Conservation (phyloP, 1,140 invertebrate genomes). For the Dreissena rostriformis region DNA sequence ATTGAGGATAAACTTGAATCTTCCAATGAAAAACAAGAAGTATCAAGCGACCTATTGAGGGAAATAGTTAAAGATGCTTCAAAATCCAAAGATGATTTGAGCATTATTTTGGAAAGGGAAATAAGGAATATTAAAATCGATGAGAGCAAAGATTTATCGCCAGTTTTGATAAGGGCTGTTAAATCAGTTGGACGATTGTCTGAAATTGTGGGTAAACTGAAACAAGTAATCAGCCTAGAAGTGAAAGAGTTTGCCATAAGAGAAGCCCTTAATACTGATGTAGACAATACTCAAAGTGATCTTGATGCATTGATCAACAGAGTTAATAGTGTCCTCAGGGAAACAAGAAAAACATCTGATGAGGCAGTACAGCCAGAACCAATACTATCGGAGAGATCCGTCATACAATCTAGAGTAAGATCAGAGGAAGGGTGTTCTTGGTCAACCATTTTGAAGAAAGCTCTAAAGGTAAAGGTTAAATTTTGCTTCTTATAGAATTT, state of each 20-base stretch:
- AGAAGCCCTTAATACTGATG: background rate
- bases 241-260: background rate
- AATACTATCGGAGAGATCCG: too few species aligned
- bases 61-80: background rate
- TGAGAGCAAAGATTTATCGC: background rate
- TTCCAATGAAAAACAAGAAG: background rate
- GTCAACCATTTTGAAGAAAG: too few species aligned
- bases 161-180: slow-evolving; percentile 9
- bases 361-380: too few species aligned
- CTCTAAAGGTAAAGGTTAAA: too few species aligned
- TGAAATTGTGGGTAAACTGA: slow-evolving; percentile 3
- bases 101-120: slow-evolving; percentile 6
- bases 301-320: too few species aligned
- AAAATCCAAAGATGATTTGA: background rate
- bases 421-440: too few species aligned
- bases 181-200: background rate
- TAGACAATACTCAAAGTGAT: background rate
- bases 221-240: background rate
- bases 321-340: too few species aligned
- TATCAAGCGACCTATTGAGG: background rate
- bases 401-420: too few species aligned
- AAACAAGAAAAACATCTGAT: too few species aligned
- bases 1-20: too few species aligned
- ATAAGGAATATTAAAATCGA: background rate
- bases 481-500: too few species aligned